Evolutionary conservation across 2,113 vertebrate genomes (phyloP).

Genomic region (Forbesichthys agassizii): DNA sequence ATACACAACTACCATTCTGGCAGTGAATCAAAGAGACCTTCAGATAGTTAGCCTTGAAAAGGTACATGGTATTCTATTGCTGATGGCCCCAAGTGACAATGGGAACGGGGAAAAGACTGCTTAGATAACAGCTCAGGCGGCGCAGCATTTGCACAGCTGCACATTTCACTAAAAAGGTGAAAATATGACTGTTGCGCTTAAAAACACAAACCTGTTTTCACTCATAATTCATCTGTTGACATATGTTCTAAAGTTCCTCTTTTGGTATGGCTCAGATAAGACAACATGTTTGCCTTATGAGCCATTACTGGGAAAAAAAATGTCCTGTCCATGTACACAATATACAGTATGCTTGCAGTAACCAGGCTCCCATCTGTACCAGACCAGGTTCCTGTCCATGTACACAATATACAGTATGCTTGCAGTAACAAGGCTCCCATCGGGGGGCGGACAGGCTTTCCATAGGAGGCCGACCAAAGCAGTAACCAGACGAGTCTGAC

Average conservation of each 20-base stretch:
- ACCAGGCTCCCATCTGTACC: conserved; percentile 8
- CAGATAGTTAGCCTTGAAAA: conserved; percentile 42
- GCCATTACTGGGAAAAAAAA: neutral
- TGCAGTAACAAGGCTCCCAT: conserved; percentile 9
- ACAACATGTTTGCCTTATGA: neutral
- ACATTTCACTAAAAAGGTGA: neutral
- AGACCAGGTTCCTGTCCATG: no score
- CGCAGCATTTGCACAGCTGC: neutral
- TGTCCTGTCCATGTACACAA: no score
- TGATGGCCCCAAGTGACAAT: conserved; percentile 29
- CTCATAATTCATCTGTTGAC: neutral
- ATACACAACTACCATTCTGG: conserved; percentile 41
- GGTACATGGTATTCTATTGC: conserved; percentile 6
- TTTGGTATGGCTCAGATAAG: neutral
- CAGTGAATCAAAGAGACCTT: conserved; percentile 35
- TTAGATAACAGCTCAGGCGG: neutral
- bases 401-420: no score
- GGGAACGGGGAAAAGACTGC: conserved; percentile 8
- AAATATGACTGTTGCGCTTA: neutral
- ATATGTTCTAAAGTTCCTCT: neutral
- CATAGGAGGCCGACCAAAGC: conserved; percentile 45
- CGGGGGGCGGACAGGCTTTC: conserved; percentile 25
- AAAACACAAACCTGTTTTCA: neutral
- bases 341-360: no score
- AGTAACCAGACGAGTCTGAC: conserved; percentile 18